Percentiles rank a stretch among this genome's conserved stretches.
These are phyloP conservation scores for Petrolisthes cinctipes DNA, from an alignment of 2,888 invertebrate genomes.

Conservation along the genomic window DNA sequence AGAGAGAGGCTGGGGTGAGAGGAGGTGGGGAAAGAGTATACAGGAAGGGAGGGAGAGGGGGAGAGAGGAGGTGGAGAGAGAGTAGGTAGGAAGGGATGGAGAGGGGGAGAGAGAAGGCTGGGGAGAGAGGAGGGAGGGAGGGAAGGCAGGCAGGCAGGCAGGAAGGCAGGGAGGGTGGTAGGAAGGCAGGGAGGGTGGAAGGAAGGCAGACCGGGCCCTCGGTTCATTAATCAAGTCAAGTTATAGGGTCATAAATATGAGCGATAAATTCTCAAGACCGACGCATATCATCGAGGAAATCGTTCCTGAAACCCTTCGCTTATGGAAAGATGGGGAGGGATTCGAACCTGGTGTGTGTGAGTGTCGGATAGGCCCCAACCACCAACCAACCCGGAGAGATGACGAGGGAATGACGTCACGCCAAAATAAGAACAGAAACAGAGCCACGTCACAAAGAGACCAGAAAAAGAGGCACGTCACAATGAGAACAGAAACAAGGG, in stretches of 20 bases:
- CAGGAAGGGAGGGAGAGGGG: not conserved
- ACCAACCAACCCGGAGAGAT: too few species aligned
- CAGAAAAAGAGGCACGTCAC: not conserved
- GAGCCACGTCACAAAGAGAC: not conserved
- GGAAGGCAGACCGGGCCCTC: not conserved
- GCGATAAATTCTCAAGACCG: constrained; percentile 50
- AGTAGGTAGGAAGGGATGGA: not conserved
- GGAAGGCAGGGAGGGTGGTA: not conserved
- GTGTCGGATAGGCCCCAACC: not conserved
- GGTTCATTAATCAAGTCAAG: constrained; percentile 58
- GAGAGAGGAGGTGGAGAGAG: not conserved
- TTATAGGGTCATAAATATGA: constrained; percentile 59
- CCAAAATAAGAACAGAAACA: not conserved
- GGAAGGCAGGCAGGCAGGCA: not conserved
- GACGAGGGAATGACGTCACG: too few species aligned
- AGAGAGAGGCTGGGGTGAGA: not conserved
- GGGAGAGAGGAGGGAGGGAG: not conserved
- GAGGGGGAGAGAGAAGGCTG: not conserved
- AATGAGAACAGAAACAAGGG: too few species aligned
- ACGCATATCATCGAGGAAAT: constrained; percentile 51
- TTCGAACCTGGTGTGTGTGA: not conserved
- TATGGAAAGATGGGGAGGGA: constrained; percentile 32
- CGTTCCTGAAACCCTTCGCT: constrained; percentile 39
- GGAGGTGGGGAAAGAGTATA: not conserved
- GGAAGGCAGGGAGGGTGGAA: not conserved